Percentiles rank a stretch among this genome's conserved stretches.
Conservation (phyloP, 2,888 invertebrate genomes). For the Blera fallax region DNA sequence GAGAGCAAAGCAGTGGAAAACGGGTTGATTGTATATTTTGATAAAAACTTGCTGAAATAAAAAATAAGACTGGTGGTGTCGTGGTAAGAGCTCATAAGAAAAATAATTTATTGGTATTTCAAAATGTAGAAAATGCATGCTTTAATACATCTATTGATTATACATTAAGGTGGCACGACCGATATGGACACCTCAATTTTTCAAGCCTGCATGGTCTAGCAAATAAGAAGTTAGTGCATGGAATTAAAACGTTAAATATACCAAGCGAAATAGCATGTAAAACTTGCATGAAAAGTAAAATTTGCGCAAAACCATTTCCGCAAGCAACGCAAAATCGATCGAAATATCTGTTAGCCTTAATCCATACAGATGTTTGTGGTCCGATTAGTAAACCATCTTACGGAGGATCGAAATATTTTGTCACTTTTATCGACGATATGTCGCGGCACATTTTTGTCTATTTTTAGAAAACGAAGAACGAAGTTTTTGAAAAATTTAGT, state of each 20-base stretch:
- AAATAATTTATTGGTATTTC: not conserved
- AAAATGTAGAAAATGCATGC: not conserved
- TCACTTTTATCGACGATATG: conserved; percentile 64
- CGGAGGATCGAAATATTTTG: conserved; percentile 67
- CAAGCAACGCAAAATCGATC: not conserved
- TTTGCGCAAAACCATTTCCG: conserved; percentile 29
- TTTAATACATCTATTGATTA: too few relatives aligned
- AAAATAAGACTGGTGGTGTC: not conserved
- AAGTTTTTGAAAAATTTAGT: conserved; percentile 63
- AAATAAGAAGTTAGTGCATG: conserved; percentile 35
- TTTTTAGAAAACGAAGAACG: conserved; percentile 60
- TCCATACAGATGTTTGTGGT: conserved; percentile 68
- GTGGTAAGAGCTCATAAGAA: not conserved
- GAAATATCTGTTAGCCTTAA: conserved; percentile 23
- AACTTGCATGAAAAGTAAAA: conserved; percentile 55
- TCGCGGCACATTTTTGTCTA: conserved; percentile 60
- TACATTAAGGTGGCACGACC: conserved; percentile 18
- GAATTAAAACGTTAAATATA: too few relatives aligned
- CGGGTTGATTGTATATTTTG: not conserved
- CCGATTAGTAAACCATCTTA: conserved; percentile 52
- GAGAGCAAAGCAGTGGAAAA: not conserved
- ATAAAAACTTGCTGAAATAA: not conserved
- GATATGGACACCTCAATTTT: conserved; percentile 46
- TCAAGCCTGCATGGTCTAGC: not conserved
- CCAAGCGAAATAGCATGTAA: too few relatives aligned